phyloP scores from a whole-genome alignment of 2,113 vertebrate genomes.

The Rhineura floridana region DNA sequence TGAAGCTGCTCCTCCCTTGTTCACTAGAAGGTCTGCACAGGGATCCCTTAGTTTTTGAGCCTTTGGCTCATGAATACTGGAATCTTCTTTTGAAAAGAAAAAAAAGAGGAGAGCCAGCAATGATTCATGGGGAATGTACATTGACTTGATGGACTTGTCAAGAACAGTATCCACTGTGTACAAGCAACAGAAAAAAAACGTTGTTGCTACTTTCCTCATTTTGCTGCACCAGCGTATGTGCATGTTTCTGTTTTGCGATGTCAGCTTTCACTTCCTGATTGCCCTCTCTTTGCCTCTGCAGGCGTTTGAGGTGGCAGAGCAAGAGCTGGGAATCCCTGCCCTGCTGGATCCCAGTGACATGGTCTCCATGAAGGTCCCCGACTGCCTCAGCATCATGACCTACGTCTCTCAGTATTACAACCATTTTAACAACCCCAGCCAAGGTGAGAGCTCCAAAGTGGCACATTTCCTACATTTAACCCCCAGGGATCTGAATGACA shows the following conservation, averaged over 20 bases:
- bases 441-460: conserved; percentile 74
- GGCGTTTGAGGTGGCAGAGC: conserved; percentile 95
- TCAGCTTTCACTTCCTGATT: neutral
- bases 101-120: neutral
- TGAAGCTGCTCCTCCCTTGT: neutral
- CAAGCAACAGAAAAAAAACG: neutral
- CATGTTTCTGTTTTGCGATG: neutral
- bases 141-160: neutral
- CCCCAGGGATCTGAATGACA: neutral
- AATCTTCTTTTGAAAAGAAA: neutral
- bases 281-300: conserved; percentile 52
- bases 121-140: neutral
- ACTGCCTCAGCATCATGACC: conserved; percentile 96
- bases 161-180: neutral
- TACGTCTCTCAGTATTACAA: conserved; percentile 98
- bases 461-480: neutral
- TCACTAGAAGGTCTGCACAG: neutral
- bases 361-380: conserved; percentile 96
- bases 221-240: neutral
- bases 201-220: neutral
- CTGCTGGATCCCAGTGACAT: conserved; percentile 94
- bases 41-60: neutral
- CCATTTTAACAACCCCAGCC: conserved; percentile 82
- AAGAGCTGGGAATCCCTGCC: conserved; percentile 93
- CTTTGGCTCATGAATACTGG: neutral